A percentile compares a stretch with the other conserved stretches of the same genome.
phyloP scores from a whole-genome alignment of 2,113 vertebrate species.

The Tricholaema leucomelas region DNA sequence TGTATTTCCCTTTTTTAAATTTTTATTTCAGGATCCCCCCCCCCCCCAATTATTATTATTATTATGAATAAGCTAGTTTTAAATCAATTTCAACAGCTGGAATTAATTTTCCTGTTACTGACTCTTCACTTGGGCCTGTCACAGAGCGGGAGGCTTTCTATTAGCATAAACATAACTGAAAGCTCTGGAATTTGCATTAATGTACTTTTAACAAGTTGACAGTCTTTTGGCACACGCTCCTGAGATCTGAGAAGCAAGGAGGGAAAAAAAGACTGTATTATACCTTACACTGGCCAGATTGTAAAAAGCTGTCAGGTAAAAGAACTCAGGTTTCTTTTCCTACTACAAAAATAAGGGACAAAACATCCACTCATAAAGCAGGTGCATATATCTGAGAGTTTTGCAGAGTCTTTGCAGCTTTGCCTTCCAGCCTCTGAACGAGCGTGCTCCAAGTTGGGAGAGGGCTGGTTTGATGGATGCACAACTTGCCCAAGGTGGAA shows the following conservation, averaged over 20 bases:
- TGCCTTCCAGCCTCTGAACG: background rate
- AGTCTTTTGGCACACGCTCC: constrained; percentile 72
- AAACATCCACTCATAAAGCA: constrained; percentile 60
- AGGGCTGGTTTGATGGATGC: background rate
- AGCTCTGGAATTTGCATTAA: constrained; percentile 80
- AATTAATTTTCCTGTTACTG: constrained; percentile 77
- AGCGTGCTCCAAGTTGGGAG: background rate
- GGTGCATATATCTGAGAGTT: constrained; percentile 58
- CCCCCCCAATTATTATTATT: background rate
- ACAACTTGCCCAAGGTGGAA: background rate
- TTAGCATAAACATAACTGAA: constrained; percentile 80
- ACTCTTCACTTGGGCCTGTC: constrained; percentile 75
- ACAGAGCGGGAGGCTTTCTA: constrained; percentile 73
- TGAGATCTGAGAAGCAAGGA: constrained; percentile 67
- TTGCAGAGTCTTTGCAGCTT: background rate
- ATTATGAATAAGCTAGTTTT: constrained; percentile 70
- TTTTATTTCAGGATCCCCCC: background rate
- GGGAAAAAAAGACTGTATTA: constrained; percentile 60
- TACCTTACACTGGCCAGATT: constrained; percentile 65
- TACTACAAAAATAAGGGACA: constrained; percentile 52
- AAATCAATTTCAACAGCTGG: constrained; percentile 78
- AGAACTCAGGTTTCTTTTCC: constrained; percentile 64
- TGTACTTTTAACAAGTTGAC: constrained; percentile 77
- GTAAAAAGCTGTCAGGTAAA: constrained; percentile 74
- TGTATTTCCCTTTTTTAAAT: constrained; percentile 9